Evolutionary conservation across 2,113 vertebrate genomes (phyloP).

Genomic region (Corydoras maculifer): DNA sequence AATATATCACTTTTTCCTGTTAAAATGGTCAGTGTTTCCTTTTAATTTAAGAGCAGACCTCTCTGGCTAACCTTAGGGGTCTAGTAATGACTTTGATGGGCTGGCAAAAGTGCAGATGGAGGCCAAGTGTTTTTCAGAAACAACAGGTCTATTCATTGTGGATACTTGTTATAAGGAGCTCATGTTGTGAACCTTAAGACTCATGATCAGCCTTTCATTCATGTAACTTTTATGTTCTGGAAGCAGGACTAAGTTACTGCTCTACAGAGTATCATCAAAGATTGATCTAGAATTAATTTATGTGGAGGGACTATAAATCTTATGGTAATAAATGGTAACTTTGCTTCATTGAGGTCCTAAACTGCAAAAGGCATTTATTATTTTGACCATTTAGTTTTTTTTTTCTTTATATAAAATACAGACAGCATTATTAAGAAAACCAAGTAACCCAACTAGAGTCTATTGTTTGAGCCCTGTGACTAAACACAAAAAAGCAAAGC

Average conservation of each 20-base stretch:
- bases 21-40: neutral
- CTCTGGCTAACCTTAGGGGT: slow-evolving; percentile 4
- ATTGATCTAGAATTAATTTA: neutral
- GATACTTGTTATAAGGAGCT: slow-evolving; percentile 29
- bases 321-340: too few relatives aligned
- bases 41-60: neutral
- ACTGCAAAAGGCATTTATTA: too few relatives aligned
- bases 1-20: neutral
- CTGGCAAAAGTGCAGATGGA: slow-evolving; percentile 36
- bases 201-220: slow-evolving; percentile 8
- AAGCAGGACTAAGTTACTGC: slow-evolving; percentile 3
- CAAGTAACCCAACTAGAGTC: too few relatives aligned
- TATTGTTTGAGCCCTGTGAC: neutral
- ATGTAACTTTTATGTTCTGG: slow-evolving; percentile 24
- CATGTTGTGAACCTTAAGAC: slow-evolving; percentile 31
- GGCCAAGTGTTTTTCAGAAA: slow-evolving; percentile 46
- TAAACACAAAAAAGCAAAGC: too few relatives aligned
- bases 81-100: slow-evolving; percentile 30
- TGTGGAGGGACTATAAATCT: neutral
- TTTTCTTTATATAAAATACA: too few relatives aligned
- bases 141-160: slow-evolving; percentile 35
- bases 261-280: slow-evolving; percentile 7
- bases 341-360: too few relatives aligned
- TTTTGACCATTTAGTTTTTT: too few relatives aligned
- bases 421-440: too few relatives aligned